phyloP scores from a whole-genome alignment of 2,888 invertebrate species.

The Cosmia pyralina region DNA sequence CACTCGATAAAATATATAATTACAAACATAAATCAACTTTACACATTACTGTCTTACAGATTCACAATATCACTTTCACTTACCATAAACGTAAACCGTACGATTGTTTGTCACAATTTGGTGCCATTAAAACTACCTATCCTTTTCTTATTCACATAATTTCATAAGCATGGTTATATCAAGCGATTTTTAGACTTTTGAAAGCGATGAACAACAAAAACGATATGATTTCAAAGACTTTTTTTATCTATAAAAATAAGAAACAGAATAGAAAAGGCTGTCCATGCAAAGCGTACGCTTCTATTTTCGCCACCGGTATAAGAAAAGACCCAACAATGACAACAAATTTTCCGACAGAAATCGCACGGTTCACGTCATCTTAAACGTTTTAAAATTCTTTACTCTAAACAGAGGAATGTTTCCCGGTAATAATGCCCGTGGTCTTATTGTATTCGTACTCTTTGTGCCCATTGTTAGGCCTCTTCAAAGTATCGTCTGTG shows the following conservation, averaged over 20 bases:
- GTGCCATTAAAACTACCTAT: neutral
- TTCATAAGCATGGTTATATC: neutral
- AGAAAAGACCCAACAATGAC: constrained; percentile 47
- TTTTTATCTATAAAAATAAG: neutral
- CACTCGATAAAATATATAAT: constrained; percentile 13
- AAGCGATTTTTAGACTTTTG: constrained; percentile 5
- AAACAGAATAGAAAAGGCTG: constrained; percentile 20
- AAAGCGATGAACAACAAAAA: constrained; percentile 23
- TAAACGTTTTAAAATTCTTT: constrained; percentile 56
- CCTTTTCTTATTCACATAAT: neutral
- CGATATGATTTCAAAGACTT: constrained; percentile 8
- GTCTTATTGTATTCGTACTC: constrained; percentile 86
- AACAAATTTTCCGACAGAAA: constrained; percentile 49
- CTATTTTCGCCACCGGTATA: constrained; percentile 17
- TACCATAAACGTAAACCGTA: constrained; percentile 33
- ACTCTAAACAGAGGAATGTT: constrained; percentile 85
- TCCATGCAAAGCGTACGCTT: constrained; percentile 28
- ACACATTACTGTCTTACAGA: constrained; percentile 42
- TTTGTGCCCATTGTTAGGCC: constrained; percentile 80
- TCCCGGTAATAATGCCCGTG: constrained; percentile 86
- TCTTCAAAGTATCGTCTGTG: constrained; percentile 73
- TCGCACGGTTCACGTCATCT: constrained; percentile 51
- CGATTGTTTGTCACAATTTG: constrained; percentile 30
- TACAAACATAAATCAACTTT: constrained; percentile 41
- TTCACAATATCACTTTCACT: constrained; percentile 58